Base-by-base conservation (phyloP, 2,888 invertebrate species). In the Trichopoda pennipes region DNA sequence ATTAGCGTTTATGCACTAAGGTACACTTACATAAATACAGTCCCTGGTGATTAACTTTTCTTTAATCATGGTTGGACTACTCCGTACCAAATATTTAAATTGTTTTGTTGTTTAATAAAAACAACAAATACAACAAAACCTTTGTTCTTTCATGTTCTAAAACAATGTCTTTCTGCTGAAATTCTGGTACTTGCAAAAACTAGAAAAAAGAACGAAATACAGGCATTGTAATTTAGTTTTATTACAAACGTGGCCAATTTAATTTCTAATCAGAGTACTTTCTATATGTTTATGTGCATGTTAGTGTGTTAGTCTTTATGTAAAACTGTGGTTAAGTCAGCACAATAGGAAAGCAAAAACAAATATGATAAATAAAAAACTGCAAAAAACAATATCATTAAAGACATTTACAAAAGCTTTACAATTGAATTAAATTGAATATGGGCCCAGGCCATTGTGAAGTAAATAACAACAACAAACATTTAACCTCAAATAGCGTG, bases 371-470 rank as follows among this genome's bases (percentile, higher is more conserved):
- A 32, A 53, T 1, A 55, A 35, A 44, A 32, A 42, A 51, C 28
- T 12, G 12, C 10, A 55, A 68, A 64, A 38, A 81, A 79, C 73
- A 80, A 81, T 84, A 74, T 80, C 85, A 85, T 85, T 84, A 82
- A 84, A 84, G 79, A 84, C 86, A 84, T 84, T 85, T 84, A 84
- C 84, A 84, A 84, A 77, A 85, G 84, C 84, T 85, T 85, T 78
- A 81, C 86, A 86, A 86, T 86, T 86, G 86, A 86, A 86, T 86
- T 86, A 85, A 86, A 86, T 86, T 85, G 86, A 85, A 86, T 85
- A 85, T 85, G 75, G 72, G 70, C 74, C 44, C 72, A 82, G 82
- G 72, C 79, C 72, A 82, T 76, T 82, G 82, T 79, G 79, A 79
- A 79, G 79, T 79, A 82, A 79, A 75, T 82, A 73, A 77, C 63